A percentile compares a stretch with the other conserved stretches of the same genome.
Conservation (phyloP, 2,113 vertebrate genomes). For the Psilopsiagon aymara region DNA sequence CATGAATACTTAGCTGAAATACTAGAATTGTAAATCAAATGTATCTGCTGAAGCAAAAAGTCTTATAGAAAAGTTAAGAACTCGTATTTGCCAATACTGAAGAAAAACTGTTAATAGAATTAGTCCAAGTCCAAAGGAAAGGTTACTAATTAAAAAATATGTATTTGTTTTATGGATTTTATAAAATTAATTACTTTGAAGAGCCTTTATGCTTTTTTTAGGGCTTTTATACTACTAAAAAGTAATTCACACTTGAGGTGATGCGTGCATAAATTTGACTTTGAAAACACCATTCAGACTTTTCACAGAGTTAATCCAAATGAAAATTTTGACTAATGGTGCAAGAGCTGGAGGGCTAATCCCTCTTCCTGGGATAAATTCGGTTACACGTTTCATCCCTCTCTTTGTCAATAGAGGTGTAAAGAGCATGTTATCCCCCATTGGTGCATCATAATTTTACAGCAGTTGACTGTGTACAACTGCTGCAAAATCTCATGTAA, state of each 20-base stretch:
- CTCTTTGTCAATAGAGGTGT: neutral
- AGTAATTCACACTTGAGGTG: neutral
- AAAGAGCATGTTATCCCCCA: neutral
- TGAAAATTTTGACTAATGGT: neutral
- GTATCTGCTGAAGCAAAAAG: neutral
- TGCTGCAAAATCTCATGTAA: neutral
- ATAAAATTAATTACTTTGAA: conserved; percentile 16
- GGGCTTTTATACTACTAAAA: neutral
- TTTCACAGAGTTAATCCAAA: neutral
- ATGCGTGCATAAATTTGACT: neutral
- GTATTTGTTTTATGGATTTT: neutral
- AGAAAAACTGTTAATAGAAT: conserved; percentile 22
- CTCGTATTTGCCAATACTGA: neutral
- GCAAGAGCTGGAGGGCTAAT: neutral
- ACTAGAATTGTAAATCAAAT: neutral
- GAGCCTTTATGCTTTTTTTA: neutral
- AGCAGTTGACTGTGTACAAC: neutral
- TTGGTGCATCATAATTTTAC: neutral
- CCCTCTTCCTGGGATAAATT: neutral
- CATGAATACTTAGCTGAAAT: neutral
- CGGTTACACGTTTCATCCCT: neutral
- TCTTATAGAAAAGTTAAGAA: neutral
- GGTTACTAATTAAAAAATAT: conserved; percentile 25
- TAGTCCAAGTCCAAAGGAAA: conserved; percentile 9
- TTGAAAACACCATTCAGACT: neutral